phyloP scores from a whole-genome alignment of 2,113 vertebrate species.

The Henicopernis longicauda region DNA sequence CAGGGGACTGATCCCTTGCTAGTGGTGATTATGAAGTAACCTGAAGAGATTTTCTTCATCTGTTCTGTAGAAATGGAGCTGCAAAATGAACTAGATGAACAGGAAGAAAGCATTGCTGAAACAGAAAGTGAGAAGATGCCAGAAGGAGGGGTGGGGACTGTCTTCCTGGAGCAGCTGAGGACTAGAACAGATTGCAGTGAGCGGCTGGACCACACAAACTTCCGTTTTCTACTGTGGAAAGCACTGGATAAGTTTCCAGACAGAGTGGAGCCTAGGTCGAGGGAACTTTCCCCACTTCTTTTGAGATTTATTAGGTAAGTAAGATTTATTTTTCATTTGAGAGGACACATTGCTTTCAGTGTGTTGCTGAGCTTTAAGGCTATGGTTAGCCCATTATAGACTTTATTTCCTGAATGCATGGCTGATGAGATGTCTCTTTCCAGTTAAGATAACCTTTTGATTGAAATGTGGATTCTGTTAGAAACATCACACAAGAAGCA shows the following conservation, averaged over 20 bases:
- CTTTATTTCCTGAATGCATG: background rate
- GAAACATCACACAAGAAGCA: background rate
- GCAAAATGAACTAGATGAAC: constrained; percentile 55
- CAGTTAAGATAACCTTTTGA: background rate
- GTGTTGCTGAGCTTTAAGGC: background rate
- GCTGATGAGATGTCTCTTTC: background rate
- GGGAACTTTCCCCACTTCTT: constrained; percentile 90
- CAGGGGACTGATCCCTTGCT: background rate
- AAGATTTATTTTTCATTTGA: background rate
- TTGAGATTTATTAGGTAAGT: constrained; percentile 89
- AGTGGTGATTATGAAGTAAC: background rate
- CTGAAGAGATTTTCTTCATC: background rate
- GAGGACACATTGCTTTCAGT: background rate
- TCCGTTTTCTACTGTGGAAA: constrained; percentile 88
- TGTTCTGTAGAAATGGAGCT: constrained; percentile 82
- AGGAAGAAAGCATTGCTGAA: background rate
- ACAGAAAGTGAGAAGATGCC: constrained; percentile 67
- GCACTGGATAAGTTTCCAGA: constrained; percentile 87
- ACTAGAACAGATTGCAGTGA: constrained; percentile 67
- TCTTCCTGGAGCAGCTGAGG: constrained; percentile 80
- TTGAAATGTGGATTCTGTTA: background rate
- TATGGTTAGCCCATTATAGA: background rate
- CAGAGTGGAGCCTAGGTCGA: constrained; percentile 87
- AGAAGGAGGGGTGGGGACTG: constrained; percentile 70
- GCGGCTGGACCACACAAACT: constrained; percentile 90